These are phyloP conservation scores for Agapornis roseicollis DNA, from an alignment of 2,113 vertebrate genomes.

Conservation along the genomic window DNA sequence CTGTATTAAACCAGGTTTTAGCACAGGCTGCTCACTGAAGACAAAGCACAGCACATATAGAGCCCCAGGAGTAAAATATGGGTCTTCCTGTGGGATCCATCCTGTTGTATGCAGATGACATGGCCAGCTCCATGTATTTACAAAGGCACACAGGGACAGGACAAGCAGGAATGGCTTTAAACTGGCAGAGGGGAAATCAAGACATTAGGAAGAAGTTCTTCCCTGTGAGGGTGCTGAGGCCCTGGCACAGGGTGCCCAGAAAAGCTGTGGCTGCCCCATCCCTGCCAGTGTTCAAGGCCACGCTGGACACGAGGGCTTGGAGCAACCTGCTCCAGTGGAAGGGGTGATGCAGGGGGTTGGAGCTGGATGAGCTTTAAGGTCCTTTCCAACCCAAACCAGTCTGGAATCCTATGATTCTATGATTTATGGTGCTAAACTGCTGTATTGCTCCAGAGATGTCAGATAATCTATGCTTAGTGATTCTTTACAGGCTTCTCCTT, in stretches of 20 bases:
- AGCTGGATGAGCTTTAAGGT: background rate
- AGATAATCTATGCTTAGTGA: background rate
- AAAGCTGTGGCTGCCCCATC: background rate
- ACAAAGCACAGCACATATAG: background rate
- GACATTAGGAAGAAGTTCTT: background rate
- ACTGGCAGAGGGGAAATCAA: background rate
- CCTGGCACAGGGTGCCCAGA: background rate
- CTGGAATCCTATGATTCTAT: background rate
- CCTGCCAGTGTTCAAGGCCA: background rate
- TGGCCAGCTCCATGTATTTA: background rate
- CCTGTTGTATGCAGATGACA: rapidly evolving
- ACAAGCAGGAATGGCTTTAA: background rate
- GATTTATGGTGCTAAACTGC: background rate
- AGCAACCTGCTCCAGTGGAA: background rate
- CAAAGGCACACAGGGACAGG: background rate
- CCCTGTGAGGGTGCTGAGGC: background rate
- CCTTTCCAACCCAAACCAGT: background rate
- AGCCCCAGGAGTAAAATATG: background rate
- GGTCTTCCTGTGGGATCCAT: rapidly evolving
- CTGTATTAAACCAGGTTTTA: background rate
- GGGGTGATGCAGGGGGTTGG: background rate
- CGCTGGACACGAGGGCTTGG: background rate
- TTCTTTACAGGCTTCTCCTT: background rate
- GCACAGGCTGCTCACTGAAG: background rate
- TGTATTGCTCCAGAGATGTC: background rate